Conservation (phyloP, 2,113 vertebrate genomes). For the Gallinago undulata region DNA sequence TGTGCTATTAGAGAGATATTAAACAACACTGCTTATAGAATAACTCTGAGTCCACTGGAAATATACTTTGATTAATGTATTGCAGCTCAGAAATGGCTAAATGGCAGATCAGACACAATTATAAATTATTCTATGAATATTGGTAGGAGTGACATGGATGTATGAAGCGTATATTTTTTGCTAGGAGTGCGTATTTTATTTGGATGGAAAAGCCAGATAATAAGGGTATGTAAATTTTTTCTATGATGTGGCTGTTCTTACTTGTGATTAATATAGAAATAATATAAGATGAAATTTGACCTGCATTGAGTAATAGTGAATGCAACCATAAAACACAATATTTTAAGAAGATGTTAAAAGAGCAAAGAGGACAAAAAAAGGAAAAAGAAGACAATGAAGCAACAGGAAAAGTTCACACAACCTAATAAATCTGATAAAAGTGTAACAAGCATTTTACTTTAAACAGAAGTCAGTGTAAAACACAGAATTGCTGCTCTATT, state of each 20-base stretch:
- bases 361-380: not conserved
- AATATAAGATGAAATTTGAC: not conserved
- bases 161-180: not conserved
- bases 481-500: not conserved
- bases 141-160: not conserved
- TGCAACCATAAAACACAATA: fast-evolving
- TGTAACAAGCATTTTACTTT: not conserved
- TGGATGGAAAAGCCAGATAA: not conserved
- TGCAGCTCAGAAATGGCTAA: not conserved
- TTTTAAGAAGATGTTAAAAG: not conserved
- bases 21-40: not conserved
- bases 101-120: not conserved
- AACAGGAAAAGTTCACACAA: not conserved
- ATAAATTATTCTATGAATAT: not conserved
- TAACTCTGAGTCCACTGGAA: not conserved
- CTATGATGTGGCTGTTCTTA: not conserved
- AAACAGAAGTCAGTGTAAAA: not conserved
- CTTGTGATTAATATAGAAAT: not conserved
- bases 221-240: not conserved
- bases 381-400: not conserved
- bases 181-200: not conserved
- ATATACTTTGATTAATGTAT: not conserved
- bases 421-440: not conserved
- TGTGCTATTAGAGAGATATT: not conserved
- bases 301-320: not conserved